phyloP scores from a whole-genome alignment of 2,113 vertebrate species.

The Sarotherodon lohbergeri region DNA sequence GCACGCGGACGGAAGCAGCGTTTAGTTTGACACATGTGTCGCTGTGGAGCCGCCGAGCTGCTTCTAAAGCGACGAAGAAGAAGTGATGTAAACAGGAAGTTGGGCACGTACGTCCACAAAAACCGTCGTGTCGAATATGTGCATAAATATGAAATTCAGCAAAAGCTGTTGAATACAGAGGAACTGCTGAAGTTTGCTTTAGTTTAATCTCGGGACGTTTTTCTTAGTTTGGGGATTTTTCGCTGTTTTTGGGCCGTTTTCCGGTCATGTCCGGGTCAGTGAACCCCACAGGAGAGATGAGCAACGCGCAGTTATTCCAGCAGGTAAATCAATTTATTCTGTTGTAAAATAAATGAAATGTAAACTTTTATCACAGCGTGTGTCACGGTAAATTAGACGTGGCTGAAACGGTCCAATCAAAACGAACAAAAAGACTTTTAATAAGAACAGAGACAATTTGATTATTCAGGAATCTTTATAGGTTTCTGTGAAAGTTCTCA shows the following conservation, averaged over 20 bases:
- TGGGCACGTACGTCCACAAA: not conserved
- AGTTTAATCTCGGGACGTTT: accelerated
- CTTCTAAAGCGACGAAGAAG: not conserved
- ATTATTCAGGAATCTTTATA: not conserved
- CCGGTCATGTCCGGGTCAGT: constrained; percentile 24
- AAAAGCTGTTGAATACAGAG: accelerated
- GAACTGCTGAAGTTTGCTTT: accelerated
- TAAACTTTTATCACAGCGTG: not conserved
- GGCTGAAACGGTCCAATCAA: not conserved
- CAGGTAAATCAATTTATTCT: constrained; percentile 22
- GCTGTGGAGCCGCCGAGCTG: not conserved
- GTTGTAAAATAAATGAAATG: not conserved
- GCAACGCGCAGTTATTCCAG: constrained; percentile 35
- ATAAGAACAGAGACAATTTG: not conserved
- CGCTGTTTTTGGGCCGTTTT: not conserved
- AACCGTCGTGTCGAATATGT: accelerated
- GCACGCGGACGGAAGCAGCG: not conserved
- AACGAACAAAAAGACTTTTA: not conserved
- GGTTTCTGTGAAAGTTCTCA: not conserved
- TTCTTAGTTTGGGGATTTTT: not conserved
- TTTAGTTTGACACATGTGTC: not conserved
- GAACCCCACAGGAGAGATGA: constrained; percentile 22
- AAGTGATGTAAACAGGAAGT: constrained; percentile 13
- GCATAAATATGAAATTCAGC: not conserved
- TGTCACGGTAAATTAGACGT: not conserved